phyloP scores from a whole-genome alignment of 1,140 invertebrate genomes.

The Drosophila arizonae region DNA sequence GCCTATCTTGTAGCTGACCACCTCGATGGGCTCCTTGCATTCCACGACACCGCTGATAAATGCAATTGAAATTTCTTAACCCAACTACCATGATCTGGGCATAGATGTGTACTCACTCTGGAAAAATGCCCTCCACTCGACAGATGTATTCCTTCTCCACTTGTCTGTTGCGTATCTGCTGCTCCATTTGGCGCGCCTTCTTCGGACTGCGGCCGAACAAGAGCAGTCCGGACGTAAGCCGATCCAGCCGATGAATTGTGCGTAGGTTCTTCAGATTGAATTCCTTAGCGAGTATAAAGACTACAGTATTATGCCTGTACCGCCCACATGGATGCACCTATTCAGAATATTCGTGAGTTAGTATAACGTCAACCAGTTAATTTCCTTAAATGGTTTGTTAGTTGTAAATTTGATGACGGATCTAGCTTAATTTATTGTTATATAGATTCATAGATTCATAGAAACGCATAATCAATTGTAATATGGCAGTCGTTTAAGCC shows the following conservation, averaged over 20 bases:
- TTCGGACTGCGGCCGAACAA: conserved; percentile 96
- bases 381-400: background rate
- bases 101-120: conserved; percentile 89
- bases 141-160: conserved; percentile 99
- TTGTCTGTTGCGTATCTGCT: conserved; percentile 95
- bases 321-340: conserved; percentile 98
- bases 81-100: background rate
- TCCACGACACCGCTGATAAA: conserved; percentile 85
- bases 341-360: background rate
- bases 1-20: conserved; percentile 97
- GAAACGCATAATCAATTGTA: conserved; percentile 21
- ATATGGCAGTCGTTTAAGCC: conserved; percentile 90
- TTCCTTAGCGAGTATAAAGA: conserved; percentile 98
- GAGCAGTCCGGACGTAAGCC: conserved; percentile 96
- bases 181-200: conserved; percentile 95
- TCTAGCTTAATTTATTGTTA: conserved; percentile 12
- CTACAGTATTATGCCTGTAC: conserved; percentile 97
- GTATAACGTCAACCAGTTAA: background rate
- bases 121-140: conserved; percentile 97
- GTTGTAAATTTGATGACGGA: background rate
- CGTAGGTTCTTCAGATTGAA: conserved; percentile 96
- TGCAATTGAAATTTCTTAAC: no score
- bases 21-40: conserved; percentile 96
- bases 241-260: conserved; percentile 95
- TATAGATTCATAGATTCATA: conserved; percentile 1